Base-by-base conservation (phyloP, 2,797 vertebrate species). In the Pitangus sulphuratus region DNA sequence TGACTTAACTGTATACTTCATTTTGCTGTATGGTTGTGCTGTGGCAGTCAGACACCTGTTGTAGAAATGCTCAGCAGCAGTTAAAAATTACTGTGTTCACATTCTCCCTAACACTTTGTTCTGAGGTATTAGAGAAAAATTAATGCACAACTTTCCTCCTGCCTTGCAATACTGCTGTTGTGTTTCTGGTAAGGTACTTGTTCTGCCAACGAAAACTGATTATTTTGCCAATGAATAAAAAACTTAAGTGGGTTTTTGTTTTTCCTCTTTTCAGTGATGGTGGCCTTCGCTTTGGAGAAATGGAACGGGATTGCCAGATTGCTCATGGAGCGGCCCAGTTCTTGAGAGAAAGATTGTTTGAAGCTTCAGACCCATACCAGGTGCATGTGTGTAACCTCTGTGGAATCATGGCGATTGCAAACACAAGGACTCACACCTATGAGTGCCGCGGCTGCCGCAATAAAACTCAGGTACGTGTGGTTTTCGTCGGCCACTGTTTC, bases 261-360 rank as follows among this genome's bases (percentile, higher is more conserved):
- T 70, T 26, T 88, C 39, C 74, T 33, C 28, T 80, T 16, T 11
- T 39, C 68, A 99, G 99, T 9, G 99, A 99, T 31, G 99, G 99
- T 11, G 99, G 99, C 47, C 98, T 99, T 83, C 99, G 99, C 76
- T 99, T 99, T 58, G 99, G 99, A 26, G 99, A 99, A 98, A 99
- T 99, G 99, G 99, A 99, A 92, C 98, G 99, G 31, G 99, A 99
- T 18, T 99, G 99, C 98, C 99, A 99, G 98, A 99, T 99, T 39
- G 99, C 99, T 95, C 99, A 99, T 1, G 99, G 99, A n/a, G 99
- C 99, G 0, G 99, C 99, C 18, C 99, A 99, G 98, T 99, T 99
- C 97, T 97, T 99, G 62, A 98, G 98, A 72, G 99, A 99, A 66
- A 98, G 99, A 20, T 96, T 99, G 90, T 99, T 99, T 50, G 99